Base-by-base conservation (phyloP, 1,140 invertebrate species). In the Drepana arcuata region DNA sequence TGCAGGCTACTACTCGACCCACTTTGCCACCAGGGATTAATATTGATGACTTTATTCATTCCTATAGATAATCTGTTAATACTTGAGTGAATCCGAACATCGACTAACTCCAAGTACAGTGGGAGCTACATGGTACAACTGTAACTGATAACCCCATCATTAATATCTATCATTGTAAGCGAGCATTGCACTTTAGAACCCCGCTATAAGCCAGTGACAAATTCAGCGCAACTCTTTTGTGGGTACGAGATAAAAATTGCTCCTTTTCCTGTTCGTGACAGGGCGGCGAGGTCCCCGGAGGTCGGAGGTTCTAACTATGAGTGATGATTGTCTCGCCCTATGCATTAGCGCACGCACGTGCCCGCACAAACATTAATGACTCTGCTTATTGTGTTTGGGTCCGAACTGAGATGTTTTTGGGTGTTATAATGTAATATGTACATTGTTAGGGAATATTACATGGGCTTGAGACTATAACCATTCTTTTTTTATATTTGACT, bases 221-320 rank as follows among this genome's bases (percentile, higher is more conserved):
- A 79, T 79, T 71, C 60, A 39, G 38, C 56, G 62, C 61, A 79
- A 79, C 73, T 79, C 73, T 79, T 73, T 78, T 67, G 70, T 65
- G 71, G 57, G 49, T 47, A 37, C 31, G 55, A 56, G 64, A 74
- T 75, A 75, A 79, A 78, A 75, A 69, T 69, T 61, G 57, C 46
- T 51, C 36, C 50, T 61, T 62, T 59, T 58, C 58, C 58, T 63
- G 68, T 34, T 36, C 23, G 40, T 70, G 68, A 71, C 64, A 62
- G 52, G 34, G 38, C 16, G 34, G 34, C 16, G 14, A 40, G 50
- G 33, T 40, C 38, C 52, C 49, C 56, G 13, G 29, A 39, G 43
- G 37, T 43, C 34, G 40, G 38, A 26, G 34, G 35, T 34, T 39
- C 57, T 80, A 71, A 80, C 70, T 66, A 65, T 74, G 70, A 79